phyloP scores from a whole-genome alignment of 2,888 invertebrate genomes.

The Bedellia somnulentella region DNA sequence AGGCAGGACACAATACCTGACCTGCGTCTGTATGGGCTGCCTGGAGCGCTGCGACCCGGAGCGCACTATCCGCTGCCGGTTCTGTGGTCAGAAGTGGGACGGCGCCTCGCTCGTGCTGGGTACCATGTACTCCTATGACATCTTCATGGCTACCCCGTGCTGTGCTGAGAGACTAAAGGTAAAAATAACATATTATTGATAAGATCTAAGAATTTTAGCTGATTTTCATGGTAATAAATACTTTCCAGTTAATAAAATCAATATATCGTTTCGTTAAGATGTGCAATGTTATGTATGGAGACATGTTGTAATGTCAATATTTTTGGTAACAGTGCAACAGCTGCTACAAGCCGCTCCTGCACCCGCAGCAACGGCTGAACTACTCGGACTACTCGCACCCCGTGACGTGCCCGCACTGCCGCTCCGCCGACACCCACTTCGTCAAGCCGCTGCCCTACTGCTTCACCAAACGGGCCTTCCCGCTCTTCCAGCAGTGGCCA shows the following conservation, averaged over 20 bases:
- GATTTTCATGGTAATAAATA: no score
- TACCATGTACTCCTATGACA: slow-evolving; percentile 98
- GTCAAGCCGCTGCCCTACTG: slow-evolving; percentile 87
- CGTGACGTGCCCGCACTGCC: slow-evolving; percentile 90
- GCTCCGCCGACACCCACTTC: slow-evolving; percentile 89
- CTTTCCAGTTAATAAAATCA: no score
- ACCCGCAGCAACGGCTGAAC: slow-evolving; percentile 83
- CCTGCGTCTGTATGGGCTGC: slow-evolving; percentile 93
- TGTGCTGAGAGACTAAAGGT: slow-evolving; percentile 92
- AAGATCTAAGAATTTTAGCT: no score
- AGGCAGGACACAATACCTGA: slow-evolving; percentile 85
- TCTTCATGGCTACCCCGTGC: slow-evolving; percentile 96
- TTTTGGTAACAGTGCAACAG: slow-evolving; percentile 81
- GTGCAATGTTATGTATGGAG: no score
- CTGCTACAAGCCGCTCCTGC: slow-evolving; percentile 86
- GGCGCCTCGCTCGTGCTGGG: slow-evolving; percentile 92
- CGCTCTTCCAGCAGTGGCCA: slow-evolving; percentile 79
- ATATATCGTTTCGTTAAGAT: no score
- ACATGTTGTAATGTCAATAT: no score
- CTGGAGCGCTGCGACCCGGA: slow-evolving; percentile 81
- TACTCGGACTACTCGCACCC: slow-evolving; percentile 95
- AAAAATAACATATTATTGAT: slow-evolving; percentile 13
- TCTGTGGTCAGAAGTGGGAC: slow-evolving; percentile 87
- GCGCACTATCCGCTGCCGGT: slow-evolving; percentile 78
- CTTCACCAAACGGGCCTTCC: slow-evolving; percentile 74